phyloP scores from a whole-genome alignment of 2,888 invertebrate genomes.

The Neelides folsomi region DNA sequence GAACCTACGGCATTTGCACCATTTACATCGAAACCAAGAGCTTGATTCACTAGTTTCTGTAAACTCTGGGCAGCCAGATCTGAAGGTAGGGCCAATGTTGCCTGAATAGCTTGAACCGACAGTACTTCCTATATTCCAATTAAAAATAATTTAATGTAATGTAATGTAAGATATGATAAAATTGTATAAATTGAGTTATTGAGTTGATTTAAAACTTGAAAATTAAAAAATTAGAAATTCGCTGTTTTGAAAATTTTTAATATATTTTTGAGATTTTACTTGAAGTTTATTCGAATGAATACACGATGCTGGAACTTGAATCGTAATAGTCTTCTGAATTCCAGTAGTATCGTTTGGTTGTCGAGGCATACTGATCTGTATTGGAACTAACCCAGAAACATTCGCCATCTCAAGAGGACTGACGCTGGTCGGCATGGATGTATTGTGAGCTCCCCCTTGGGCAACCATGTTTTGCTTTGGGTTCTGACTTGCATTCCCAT shows the following conservation, averaged over 20 bases:
- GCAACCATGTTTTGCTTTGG: too few relatives aligned
- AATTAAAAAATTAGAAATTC: too few relatives aligned
- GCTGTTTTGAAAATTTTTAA: too few relatives aligned
- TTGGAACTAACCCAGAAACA: constrained; percentile 36
- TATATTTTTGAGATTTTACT: too few relatives aligned
- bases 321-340: constrained; percentile 51
- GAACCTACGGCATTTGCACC: background rate
- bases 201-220: too few relatives aligned
- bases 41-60: constrained; percentile 79
- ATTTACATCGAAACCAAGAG: constrained; percentile 39
- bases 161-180: too few relatives aligned
- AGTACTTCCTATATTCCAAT: constrained; percentile 47
- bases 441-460: constrained; percentile 1
- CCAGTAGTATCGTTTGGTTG: constrained; percentile 60
- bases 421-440: constrained; percentile 11
- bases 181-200: too few relatives aligned
- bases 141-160: too few relatives aligned
- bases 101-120: constrained; percentile 75
- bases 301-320: constrained; percentile 77
- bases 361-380: constrained; percentile 66
- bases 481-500: too few relatives aligned
- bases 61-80: constrained; percentile 64
- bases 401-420: background rate
- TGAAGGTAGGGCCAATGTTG: constrained; percentile 74
- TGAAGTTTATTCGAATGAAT: constrained; percentile 43